Base-by-base conservation (phyloP, 2,797 vertebrate species). In the Squalus acanthias region DNA sequence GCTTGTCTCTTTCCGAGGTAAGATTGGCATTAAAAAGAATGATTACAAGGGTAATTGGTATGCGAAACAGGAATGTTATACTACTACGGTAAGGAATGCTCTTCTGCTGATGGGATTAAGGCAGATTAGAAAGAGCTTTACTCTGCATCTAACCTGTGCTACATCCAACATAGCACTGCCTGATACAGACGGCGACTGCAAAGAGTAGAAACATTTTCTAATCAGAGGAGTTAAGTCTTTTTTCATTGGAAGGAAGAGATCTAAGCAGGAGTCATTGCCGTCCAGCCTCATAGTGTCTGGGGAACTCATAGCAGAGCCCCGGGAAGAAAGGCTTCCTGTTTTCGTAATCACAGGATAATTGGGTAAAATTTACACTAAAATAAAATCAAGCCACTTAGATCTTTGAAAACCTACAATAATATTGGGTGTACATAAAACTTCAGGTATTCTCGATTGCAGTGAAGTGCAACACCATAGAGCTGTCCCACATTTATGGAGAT, bases 81-180 rank as follows among this genome's bases (percentile, higher is more conserved):
- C 9, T 0, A 69, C 60, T 93, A 8, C 91, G 65, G n/a, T 39
- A 46, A 69, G 33, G 20, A 46, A 93, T 69, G n/a, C 24, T 93
- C 0, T 69, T 93, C 13, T 67, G 91, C 65, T 67, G n/a, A 33
- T 46, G 33, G 91, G n/a, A 69, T 67, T 93, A 93, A 39, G 15
- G n/a, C 22, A 93, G n/a, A 93, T 93, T 69, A 93, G n/a, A 69
- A 69, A 69, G 63, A 93, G n/a, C 65, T 67, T 69, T 93, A 93
- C 20, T 46, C n/a, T 69, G 91, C 65, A 69, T 93, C n/a, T 46
- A 46, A 46, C 20, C 46, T 24, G 65, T 93, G n/a, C 65, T 39
- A 93, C 17, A 39, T 67, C 91, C 65, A 93, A 93, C 39, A 69
- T 24, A 93, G 13, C 7, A 50, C 5, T 1, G 39, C 79, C 82